Evolutionary conservation across 2,797 vertebrate species (phyloP), one percentile per base, ranked within the genome.

Genomic region (Acanthopagrus latus): DNA sequence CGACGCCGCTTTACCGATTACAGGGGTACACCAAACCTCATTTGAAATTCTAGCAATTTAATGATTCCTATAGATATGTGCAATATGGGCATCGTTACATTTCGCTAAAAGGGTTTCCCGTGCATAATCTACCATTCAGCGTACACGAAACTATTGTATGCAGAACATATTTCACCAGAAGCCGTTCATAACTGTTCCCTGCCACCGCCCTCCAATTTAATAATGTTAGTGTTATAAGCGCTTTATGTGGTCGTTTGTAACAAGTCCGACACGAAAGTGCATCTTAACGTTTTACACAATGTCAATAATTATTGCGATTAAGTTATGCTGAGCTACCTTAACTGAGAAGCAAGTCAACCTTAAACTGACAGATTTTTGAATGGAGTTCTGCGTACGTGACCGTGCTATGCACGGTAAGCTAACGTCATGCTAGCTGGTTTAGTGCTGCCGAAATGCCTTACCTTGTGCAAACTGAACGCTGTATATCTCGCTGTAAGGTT

Each of bases 391-490:
- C 41, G 17, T 33, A 27, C 41, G 67, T 43, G n/a, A 64, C 51
- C 43, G 46, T 12, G 71, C 57, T 76, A 59, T 2, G 9, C 20
- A 38, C 58, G 18, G 54, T 59, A 68, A 89, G 90, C 89, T 89
- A 78, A 79, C 75, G 25, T 16, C 20, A 14, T 16, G 78, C 71
- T 86, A 87, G 58, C 81, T n/a, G 38, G 9, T 56, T 7, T 41
- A 38, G 25, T 12, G 1, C 6, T 4, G 25, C 3, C 1, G 41
- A 50, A 57, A 66, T 17, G 41, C 4, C 85, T 90, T 92, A 96
- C 95, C 95, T 93, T 88, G 81, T 84, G 91, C 64, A 78, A 89
- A 89, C 82, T 82, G 88, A 81, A 85, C 86, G 47, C 78, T 77
- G 81, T 90, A 38, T 76, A 58, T 84, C 77, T 71, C 88, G 88